Evolutionary conservation across 1,140 invertebrate species (phyloP), one percentile per base, ranked within the genome.

Genomic region (Nixonia krombeini): DNA sequence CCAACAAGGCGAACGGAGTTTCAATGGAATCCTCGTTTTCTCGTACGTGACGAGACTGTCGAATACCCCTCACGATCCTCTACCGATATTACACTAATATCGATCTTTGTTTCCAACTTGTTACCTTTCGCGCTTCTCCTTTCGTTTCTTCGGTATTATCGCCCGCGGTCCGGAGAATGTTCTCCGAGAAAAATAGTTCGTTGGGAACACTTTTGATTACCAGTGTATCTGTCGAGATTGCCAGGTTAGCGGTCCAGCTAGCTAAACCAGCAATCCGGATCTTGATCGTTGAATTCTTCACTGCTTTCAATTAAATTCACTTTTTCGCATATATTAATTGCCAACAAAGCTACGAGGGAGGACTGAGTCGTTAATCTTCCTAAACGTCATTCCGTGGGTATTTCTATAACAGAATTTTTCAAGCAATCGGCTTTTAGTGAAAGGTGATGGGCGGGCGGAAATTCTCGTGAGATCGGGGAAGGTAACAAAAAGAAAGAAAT

Each of bases 21-120:
- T 68, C 70, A 67, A 75, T 79, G 64, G 72, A 78, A 74, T 70
- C 70, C 65, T 53, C 67, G 61, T 75, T 74, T 73, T 72, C 55
- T 41, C 35, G 59, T 53, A 77, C 65, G 75, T 75, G 74, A 66
- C 25, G 25, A 4, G 70, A 65, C 46, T 75, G 41, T 41, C 52
- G 45, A 64, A 57, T 53, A 12, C 10, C 37, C 37, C 47, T 57
- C 40, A 16, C 18, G 61, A 51, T 51, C 26, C 29, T 58, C 28
- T 51, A 26, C 21, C 15, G 37, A 57, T 57, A 57, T 63, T 63
- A 57, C 52, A n/a, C 15, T 26, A 23, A 42, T 53, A 40, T 47
- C 9, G 44, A 57, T 49, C 53, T 12, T 6, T 21, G 21, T 21
- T 21, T 21, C 6, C 6, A 21, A 21, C 21, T 21, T 21, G 21